phyloP scores from a whole-genome alignment of 2,113 vertebrate species.

The Crotalus viridis region DNA sequence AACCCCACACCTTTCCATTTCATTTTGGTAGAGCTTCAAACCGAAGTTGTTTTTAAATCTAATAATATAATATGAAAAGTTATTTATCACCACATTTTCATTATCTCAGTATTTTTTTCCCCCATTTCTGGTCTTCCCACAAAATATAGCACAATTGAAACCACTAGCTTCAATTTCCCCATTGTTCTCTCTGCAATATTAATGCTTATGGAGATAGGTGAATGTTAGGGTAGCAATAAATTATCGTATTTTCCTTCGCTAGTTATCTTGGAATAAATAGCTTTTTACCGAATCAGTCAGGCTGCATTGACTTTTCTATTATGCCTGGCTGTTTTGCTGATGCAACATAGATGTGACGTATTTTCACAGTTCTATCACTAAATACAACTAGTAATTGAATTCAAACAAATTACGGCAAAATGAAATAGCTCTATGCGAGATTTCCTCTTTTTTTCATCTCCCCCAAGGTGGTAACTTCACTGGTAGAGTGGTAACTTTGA shows the following conservation, averaged over 20 bases:
- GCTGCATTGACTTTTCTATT: constrained; percentile 24
- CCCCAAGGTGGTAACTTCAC: too few relatives aligned
- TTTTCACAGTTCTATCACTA: constrained; percentile 15
- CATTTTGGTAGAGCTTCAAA: neutral
- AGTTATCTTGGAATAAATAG: constrained; percentile 22
- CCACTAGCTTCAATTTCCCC: neutral
- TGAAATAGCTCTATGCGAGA: neutral
- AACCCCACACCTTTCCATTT: too few relatives aligned
- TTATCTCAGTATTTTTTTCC: neutral
- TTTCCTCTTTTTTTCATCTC: neutral
- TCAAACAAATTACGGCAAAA: constrained; percentile 5
- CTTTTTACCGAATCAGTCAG: constrained; percentile 45
- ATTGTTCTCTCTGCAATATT: neutral
- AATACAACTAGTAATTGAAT: constrained; percentile 12
- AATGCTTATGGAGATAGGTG: neutral
- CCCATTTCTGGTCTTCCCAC: neutral
- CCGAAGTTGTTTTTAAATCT: neutral
- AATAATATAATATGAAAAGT: neutral
- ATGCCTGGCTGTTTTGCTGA: neutral
- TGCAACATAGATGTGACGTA: neutral
- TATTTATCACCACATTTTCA: neutral
- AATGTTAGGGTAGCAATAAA: neutral
- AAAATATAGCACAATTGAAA: neutral
- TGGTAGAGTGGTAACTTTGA: neutral
- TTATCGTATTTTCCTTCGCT: neutral